Evolutionary conservation across 2,888 invertebrate genomes (phyloP).

Genomic region (Nineta flava): DNA sequence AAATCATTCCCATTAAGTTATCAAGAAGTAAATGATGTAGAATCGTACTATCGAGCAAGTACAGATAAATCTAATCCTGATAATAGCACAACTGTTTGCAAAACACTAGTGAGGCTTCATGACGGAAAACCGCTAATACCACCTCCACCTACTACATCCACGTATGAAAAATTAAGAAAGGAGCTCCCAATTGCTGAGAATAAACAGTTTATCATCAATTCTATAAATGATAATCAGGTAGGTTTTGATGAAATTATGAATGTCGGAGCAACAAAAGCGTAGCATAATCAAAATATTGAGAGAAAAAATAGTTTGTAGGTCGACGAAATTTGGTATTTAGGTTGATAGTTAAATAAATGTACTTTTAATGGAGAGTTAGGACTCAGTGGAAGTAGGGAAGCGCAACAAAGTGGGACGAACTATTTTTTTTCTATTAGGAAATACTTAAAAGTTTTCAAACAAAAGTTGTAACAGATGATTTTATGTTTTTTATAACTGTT

Average conservation of each 20-base stretch:
- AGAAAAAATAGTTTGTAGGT: no score
- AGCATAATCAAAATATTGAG: no score
- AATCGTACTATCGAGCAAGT: background rate
- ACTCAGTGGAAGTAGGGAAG: no score
- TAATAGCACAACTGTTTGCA: background rate
- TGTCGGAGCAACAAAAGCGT: no score
- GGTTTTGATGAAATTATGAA: slow-evolving; percentile 11
- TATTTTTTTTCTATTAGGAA: no score
- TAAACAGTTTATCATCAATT: slow-evolving; percentile 46
- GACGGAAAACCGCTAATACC: slow-evolving; percentile 15
- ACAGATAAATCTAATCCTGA: background rate
- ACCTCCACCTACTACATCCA: slow-evolving; percentile 31
- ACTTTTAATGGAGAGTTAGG: no score
- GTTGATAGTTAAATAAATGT: no score
- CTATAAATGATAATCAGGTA: slow-evolving; percentile 48
- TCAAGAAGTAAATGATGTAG: background rate
- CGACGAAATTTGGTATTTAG: no score
- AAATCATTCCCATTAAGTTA: background rate
- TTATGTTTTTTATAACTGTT: no score
- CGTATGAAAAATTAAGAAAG: slow-evolving; percentile 43
- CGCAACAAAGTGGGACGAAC: no score
- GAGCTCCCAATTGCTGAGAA: slow-evolving; percentile 54
- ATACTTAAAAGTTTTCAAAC: no score
- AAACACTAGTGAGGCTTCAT: slow-evolving; percentile 12
- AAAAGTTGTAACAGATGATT: no score